Base-by-base conservation (phyloP, 23 tunicate genomes). In the Aplidium turbinatum region DNA sequence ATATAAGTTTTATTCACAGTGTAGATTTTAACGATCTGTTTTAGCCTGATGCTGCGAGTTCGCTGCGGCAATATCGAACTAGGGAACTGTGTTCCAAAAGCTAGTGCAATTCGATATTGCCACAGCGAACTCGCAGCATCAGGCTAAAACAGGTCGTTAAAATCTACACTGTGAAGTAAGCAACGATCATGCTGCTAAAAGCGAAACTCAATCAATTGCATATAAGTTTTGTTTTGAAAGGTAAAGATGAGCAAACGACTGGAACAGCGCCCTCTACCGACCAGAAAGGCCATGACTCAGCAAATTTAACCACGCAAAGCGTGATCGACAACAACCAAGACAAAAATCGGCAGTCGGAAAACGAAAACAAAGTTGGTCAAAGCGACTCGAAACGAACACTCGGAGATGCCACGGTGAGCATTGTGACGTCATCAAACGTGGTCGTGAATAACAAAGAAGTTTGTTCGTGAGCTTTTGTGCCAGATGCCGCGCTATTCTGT, bases 241-340 rank as follows among this genome's bases (percentile, higher is more conserved):
- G 87, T 1, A 72, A 71, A 47, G 73, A 81, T 30, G 73, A 72
- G 4, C 72, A 81, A 47, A 72, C 31, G 1, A 31, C 58, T 2
- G 87, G 87, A 26, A 35, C 48, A 19, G 87, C 87, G 53, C 87
- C 91, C 3, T 85, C 91, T 30, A 65, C 56, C 35, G 91, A 85
- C 28, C 57, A 52, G 31, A 81, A 42, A 1, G 77, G 77, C 30
- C 38, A 64, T n/a, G 81, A 83, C 7, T 69, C 85, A 13, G 23
- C 75, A 32, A 29, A 20, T 46, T 58, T 69, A 69, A 54, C 82
- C 39, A 45, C 83, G 42, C 78, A 85, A 31, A 57, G 79, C 24
- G 39, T 35, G 31, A 47, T 69, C 28, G 63, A 63, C 1, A 70
- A 35, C 1, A 46, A 55, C 23, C 42, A 47, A 16, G 78, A 77